These are phyloP conservation scores for Galleria mellonella DNA, from an alignment of 1,140 invertebrate genomes.

Conservation along the genomic window DNA sequence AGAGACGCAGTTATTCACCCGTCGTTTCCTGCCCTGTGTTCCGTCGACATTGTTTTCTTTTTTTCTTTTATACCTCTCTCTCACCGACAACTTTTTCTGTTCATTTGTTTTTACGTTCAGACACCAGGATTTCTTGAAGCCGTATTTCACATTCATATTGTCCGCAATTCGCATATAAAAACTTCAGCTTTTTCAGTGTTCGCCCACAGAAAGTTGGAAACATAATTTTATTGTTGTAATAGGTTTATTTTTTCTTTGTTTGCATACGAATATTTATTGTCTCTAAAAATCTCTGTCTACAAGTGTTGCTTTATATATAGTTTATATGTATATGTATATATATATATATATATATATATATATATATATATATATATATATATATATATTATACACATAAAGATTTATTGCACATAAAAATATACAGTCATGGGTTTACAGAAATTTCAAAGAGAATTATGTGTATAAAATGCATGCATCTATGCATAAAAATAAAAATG, in stretches of 20 bases:
- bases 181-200: conserved; percentile 7
- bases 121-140: conserved; percentile 63
- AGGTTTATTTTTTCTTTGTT: neutral
- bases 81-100: conserved; percentile 50
- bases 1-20: conserved; percentile 55
- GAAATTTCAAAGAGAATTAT: too few relatives aligned
- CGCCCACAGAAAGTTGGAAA: neutral
- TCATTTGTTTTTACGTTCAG: conserved; percentile 57
- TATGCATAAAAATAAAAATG: too few relatives aligned
- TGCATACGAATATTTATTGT: neutral
- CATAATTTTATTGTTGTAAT: neutral
- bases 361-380: too few relatives aligned
- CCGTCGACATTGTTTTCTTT: conserved; percentile 27
- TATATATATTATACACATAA: too few relatives aligned
- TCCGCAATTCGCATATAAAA: conserved; percentile 33
- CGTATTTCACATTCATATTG: conserved; percentile 71
- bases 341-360: too few relatives aligned
- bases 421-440: too few relatives aligned
- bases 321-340: too few relatives aligned
- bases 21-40: conserved; percentile 50
- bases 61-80: conserved; percentile 27
- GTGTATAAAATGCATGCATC: too few relatives aligned
- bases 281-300: neutral
- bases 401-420: too few relatives aligned
- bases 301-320: too few relatives aligned